phyloP scores from a whole-genome alignment of 2,113 vertebrate species.

The Sinocyclocheilus grahami region DNA sequence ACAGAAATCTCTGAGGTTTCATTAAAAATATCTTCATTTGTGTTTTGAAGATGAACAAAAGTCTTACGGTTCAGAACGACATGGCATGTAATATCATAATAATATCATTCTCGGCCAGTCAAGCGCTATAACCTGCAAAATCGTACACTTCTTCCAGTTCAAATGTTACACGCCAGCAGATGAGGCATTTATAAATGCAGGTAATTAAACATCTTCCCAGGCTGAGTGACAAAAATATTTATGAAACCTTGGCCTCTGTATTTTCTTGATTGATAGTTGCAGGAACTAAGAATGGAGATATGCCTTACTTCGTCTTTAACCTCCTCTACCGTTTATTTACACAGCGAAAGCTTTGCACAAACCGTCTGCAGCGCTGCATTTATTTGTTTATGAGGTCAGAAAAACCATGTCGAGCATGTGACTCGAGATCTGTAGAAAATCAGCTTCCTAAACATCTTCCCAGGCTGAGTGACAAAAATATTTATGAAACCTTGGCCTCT shows the following conservation, averaged over 20 bases:
- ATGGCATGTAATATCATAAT: no score
- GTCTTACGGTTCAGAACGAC: not conserved
- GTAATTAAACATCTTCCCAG: not conserved
- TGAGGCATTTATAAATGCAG: not conserved
- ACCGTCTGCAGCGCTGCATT: conserved; percentile 54
- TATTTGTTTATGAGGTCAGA: conserved; percentile 61
- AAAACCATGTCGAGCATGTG: conserved; percentile 67
- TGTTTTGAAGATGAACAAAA: not conserved
- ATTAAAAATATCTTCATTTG: not conserved
- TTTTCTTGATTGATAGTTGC: not conserved
- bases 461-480: no score
- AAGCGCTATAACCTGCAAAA: not conserved
- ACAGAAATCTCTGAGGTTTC: not conserved
- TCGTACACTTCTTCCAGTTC: not conserved
- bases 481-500: no score
- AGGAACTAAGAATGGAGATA: not conserved
- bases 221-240: not conserved
- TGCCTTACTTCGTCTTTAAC: not conserved
- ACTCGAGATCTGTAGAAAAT: conserved; percentile 51
- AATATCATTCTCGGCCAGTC: no score
- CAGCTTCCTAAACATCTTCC: no score
- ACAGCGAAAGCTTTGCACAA: conserved; percentile 67
- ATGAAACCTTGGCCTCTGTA: conserved; percentile 2
- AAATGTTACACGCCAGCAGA: not conserved
- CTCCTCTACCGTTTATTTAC: conserved; percentile 61